Evolutionary conservation across 92 coral and sea anemone genomes (phyloP).

Genomic region (Epizoanthus stellaris): DNA sequence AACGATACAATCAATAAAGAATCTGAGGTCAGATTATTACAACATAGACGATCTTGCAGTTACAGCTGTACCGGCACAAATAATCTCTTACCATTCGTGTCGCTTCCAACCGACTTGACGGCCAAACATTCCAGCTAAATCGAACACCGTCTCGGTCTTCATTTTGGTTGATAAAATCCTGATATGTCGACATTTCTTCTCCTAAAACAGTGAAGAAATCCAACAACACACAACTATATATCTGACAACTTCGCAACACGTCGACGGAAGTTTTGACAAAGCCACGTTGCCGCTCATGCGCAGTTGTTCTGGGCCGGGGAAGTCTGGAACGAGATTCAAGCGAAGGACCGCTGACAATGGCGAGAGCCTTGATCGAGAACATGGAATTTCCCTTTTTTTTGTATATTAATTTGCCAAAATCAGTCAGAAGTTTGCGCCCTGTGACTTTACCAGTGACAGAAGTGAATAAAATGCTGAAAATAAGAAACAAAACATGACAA

Average conservation of each 20-base stretch:
- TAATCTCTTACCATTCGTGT: constrained; percentile 86
- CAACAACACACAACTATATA: constrained; percentile 22
- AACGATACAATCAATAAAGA: not conserved
- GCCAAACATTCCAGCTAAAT: constrained; percentile 99
- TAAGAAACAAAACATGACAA: too few relatives aligned
- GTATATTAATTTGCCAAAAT: too few relatives aligned
- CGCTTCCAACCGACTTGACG: constrained; percentile 99
- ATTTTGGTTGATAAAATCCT: constrained; percentile 96
- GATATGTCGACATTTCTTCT: constrained; percentile 86
- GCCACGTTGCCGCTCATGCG: constrained; percentile 55
- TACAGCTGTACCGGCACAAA: not conserved
- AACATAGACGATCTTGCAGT: not conserved
- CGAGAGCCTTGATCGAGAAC: not conserved
- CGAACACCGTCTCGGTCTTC: constrained; percentile 99
- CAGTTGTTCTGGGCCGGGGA: not conserved
- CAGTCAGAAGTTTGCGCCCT: too few relatives aligned
- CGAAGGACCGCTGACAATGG: constrained; percentile 22
- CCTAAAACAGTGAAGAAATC: constrained; percentile 16
- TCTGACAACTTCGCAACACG: constrained; percentile 33
- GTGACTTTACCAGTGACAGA: too few relatives aligned
- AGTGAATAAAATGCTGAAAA: too few relatives aligned
- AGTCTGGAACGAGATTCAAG: too few relatives aligned
- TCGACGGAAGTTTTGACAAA: constrained; percentile 9
- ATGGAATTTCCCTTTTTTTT: not conserved
- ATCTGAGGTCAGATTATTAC: not conserved